A percentile compares a stretch with the other conserved stretches of the same genome.
phyloP scores from a whole-genome alignment of 2,888 invertebrate species.

The Tortricodes alternella region DNA sequence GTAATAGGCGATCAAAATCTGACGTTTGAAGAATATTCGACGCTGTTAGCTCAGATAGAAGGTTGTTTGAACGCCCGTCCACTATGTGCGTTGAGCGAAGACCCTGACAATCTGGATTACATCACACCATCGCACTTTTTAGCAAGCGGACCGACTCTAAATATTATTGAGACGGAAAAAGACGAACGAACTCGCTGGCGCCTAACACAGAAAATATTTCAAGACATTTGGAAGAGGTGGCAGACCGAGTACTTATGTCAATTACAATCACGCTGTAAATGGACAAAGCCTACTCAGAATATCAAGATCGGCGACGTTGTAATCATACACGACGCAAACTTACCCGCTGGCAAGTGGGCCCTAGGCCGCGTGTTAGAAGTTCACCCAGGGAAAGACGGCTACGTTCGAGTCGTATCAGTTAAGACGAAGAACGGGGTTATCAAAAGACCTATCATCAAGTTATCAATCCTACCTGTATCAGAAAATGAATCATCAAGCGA shows the following conservation, averaged over 20 bases:
- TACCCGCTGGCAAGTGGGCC: constrained; percentile 6
- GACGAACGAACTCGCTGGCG: neutral
- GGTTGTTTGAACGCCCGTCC: constrained; percentile 38
- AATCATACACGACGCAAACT: neutral
- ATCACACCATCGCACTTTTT: constrained; percentile 39
- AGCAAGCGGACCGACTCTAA: constrained; percentile 32
- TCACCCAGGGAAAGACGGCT: too few species aligned
- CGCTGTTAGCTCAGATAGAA: constrained; percentile 38
- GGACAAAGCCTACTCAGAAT: neutral
- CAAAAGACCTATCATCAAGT: too few species aligned
- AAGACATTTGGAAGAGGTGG: neutral
- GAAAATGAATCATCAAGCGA: neutral
- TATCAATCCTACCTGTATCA: neutral
- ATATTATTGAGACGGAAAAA: constrained; percentile 32
- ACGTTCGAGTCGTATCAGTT: too few species aligned
- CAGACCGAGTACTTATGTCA: neutral
- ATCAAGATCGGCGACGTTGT: neutral
- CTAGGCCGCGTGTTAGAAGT: neutral
- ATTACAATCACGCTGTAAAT: constrained; percentile 1
- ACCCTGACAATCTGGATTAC: constrained; percentile 35
- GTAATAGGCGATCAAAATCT: too few species aligned
- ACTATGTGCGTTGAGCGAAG: constrained; percentile 35
- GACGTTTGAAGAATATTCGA: constrained; percentile 36
- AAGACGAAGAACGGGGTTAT: too few species aligned
- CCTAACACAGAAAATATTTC: neutral